phyloP scores from a whole-genome alignment of 2,797 vertebrate species.

The Scomberomorus guttatus region DNA sequence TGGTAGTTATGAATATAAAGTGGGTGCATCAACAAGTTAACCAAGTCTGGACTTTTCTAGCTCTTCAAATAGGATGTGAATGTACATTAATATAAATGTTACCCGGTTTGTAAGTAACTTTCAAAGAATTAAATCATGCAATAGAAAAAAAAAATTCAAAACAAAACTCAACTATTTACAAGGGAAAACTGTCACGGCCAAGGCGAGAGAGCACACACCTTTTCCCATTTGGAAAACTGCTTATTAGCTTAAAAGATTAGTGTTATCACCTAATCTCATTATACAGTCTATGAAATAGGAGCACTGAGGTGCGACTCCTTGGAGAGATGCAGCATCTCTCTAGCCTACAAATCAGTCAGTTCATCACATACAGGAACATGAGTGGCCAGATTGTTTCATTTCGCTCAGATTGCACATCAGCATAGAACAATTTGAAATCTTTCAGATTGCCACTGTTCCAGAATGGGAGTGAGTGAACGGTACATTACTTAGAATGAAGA shows the following conservation, averaged over 20 bases:
- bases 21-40: neutral
- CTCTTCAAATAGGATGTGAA: constrained; percentile 5
- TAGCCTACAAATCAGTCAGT: constrained; percentile 67
- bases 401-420: constrained; percentile 66
- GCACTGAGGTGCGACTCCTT: constrained; percentile 65
- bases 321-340: constrained; percentile 56
- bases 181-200: constrained; percentile 20
- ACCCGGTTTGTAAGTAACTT: constrained; percentile 10
- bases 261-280: constrained; percentile 72
- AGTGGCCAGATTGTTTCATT: constrained; percentile 81
- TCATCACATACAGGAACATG: constrained; percentile 71
- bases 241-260: constrained; percentile 75
- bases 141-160: constrained; percentile 2
- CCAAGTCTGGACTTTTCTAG: constrained; percentile 21
- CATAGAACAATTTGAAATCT: constrained; percentile 78
- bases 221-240: constrained; percentile 60
- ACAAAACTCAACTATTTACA: neutral
- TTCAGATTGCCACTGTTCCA: constrained; percentile 69
- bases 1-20: constrained; percentile 20
- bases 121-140: constrained; percentile 11
- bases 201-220: constrained; percentile 36
- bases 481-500: constrained; percentile 78
- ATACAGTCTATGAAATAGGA: constrained; percentile 65
- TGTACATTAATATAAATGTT: constrained; percentile 22
- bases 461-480: constrained; percentile 67